phyloP scores from a whole-genome alignment of 2,113 vertebrate species.

The Malaclemys terrapin region DNA sequence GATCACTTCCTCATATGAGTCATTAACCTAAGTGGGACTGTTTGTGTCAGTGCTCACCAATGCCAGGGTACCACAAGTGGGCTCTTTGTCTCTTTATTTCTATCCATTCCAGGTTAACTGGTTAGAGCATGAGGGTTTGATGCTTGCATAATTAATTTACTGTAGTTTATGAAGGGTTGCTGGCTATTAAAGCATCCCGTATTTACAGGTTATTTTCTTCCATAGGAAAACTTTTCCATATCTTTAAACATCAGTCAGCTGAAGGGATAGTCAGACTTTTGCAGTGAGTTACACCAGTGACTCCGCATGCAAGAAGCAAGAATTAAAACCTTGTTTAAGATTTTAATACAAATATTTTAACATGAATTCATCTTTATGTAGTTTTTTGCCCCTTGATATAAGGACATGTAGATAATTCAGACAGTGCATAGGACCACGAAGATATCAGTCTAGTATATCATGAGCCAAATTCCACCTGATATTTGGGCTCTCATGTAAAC shows the following conservation, averaged over 20 bases:
- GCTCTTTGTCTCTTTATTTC: background rate
- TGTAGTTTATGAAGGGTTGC: background rate
- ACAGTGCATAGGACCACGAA: background rate
- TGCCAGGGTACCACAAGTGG: background rate
- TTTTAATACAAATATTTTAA: background rate
- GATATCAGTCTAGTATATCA: background rate
- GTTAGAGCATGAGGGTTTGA: background rate
- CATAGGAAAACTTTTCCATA: background rate
- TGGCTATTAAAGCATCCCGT: background rate
- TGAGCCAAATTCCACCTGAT: background rate
- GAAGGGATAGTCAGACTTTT: background rate
- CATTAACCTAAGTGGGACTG: conserved; percentile 15
- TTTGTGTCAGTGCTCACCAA: background rate
- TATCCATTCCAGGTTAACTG: background rate
- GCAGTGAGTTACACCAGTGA: fast-evolving
- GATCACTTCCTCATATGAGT: background rate
- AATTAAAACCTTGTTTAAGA: background rate
- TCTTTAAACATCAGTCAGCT: background rate
- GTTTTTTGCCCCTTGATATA: background rate
- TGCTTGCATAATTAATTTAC: background rate
- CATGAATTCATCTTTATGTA: background rate
- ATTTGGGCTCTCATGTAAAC: background rate
- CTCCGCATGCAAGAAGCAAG: background rate
- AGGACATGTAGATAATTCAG: background rate
- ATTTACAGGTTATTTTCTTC: background rate